phyloP scores from a whole-genome alignment of 2,888 invertebrate species.

The Orgyia antiqua region DNA sequence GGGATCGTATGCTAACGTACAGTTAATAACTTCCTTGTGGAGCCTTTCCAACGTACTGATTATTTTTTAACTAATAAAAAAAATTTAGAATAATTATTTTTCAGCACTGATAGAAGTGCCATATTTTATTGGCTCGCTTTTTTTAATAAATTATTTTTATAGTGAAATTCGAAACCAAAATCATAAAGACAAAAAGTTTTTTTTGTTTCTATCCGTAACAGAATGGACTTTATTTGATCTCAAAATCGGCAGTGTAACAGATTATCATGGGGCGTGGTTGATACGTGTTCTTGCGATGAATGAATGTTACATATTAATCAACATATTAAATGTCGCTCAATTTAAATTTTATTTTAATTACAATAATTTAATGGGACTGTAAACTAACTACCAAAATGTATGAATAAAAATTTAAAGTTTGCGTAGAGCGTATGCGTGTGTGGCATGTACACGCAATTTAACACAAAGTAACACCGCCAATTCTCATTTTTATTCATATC shows the following conservation, averaged over 20 bases:
- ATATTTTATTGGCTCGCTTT: slow-evolving; percentile 64
- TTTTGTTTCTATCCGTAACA: slow-evolving; percentile 52
- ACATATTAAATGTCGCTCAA: slow-evolving; percentile 39
- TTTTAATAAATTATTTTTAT: slow-evolving; percentile 53
- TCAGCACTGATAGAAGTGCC: slow-evolving; percentile 74
- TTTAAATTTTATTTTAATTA: slow-evolving; percentile 20
- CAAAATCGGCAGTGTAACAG: slow-evolving; percentile 52
- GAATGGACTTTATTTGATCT: slow-evolving; percentile 71
- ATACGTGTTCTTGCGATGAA: slow-evolving; percentile 13
- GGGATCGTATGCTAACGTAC: slow-evolving; percentile 41
- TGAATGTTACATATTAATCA: slow-evolving; percentile 19
- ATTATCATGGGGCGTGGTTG: slow-evolving; percentile 21
- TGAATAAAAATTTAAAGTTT: slow-evolving; percentile 54
- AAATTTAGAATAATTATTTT: slow-evolving; percentile 58
- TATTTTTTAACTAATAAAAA: slow-evolving; percentile 60
- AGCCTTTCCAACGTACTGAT: slow-evolving; percentile 73
- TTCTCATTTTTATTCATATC: too few relatives aligned
- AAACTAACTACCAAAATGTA: slow-evolving; percentile 38
- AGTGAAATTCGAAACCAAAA: slow-evolving; percentile 76
- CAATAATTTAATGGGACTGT: slow-evolving; percentile 3
- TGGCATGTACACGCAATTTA: too few relatives aligned
- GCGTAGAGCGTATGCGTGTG: too few relatives aligned
- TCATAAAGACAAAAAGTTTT: slow-evolving; percentile 54
- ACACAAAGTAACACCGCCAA: too few relatives aligned
- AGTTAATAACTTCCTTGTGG: slow-evolving; percentile 53